Evolutionary conservation across 2,888 invertebrate species (phyloP), one percentile per base, ranked within the genome.

Genomic region (Agonopterix alstromeriana): DNA sequence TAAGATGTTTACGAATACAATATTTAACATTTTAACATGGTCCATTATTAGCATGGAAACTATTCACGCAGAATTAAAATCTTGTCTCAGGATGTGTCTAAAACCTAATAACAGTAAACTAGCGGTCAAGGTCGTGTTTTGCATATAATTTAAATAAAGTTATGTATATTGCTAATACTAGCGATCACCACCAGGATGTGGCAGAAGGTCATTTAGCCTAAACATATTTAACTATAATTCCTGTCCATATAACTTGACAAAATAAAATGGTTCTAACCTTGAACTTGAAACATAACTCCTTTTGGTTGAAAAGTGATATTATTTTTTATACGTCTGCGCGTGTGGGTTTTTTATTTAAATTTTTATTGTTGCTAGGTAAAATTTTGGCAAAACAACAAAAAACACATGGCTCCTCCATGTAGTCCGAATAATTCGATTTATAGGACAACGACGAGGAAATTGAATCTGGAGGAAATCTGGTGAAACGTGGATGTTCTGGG

Each of bases 81-180:
- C 10, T 17, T 10, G 36, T 36, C 10, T 27, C 27, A 8, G 27
- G 27, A 8, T 17, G 27, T 42, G n/a, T 12, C 10, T 35, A 36
- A 10, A 46, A 27, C 41, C 41, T 47, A 36, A 9, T 47, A 61
- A 61, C 64, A 63, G 67, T 63, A 58, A 60, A 57, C 56, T 53
- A 60, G 58, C 59, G 70, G 77, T 78, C 80, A 82, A 77, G 83
- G 80, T 53, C 60, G 51, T 45, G 56, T 72, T 80, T 77, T 60
- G 57, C 67, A 73, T 74, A 69, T 55, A 57, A 60, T 11, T 35
- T 42, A 38, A 60, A 69, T 67, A 45, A 35, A 36, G 42, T 45
- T 43, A 45, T 40, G 84, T 38, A 36, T 36, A 27, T 38, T n/a
- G 38, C 1, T 9, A 38, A 7, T 84, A 70, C 27, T 77, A 43